Percentiles rank a stretch among this genome's conserved stretches.
Conservation (phyloP, 2,888 invertebrate species). For the Lamellibrachia columna region DNA sequence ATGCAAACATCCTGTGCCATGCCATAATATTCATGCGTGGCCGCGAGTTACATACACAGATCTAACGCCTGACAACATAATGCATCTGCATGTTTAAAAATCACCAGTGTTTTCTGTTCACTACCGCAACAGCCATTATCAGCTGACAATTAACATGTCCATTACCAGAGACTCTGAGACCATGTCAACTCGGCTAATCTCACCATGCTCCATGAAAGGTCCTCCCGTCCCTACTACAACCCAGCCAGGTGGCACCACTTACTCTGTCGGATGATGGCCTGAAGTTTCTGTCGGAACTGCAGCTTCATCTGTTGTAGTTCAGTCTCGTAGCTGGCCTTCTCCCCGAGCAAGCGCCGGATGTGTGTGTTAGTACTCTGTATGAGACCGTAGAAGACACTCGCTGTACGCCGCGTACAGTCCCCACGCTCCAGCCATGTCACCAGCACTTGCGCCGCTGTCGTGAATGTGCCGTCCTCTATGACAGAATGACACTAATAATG, state of each 20-base stretch:
- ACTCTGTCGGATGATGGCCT: slow-evolving; percentile 89
- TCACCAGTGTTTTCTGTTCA: neutral
- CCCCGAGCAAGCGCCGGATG: slow-evolving; percentile 83
- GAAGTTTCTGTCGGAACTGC: slow-evolving; percentile 84
- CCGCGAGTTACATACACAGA: neutral
- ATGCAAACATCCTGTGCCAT: neutral
- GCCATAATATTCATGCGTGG: neutral
- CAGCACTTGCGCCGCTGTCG: slow-evolving; percentile 85
- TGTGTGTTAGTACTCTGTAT: slow-evolving; percentile 91
- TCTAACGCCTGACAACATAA: neutral
- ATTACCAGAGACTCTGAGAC: neutral
- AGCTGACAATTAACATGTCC: neutral
- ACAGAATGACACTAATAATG: slow-evolving; percentile 24
- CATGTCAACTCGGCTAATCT: neutral
- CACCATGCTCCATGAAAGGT: slow-evolving; percentile 13
- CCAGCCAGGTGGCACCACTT: slow-evolving; percentile 71
- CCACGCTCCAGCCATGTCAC: slow-evolving; percentile 93
- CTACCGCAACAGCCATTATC: neutral
- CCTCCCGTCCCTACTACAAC: neutral
- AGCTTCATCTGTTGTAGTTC: slow-evolving; percentile 87
- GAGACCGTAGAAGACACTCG: slow-evolving; percentile 93
- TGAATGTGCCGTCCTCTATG: slow-evolving; percentile 80
- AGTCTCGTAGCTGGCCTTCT: slow-evolving; percentile 87
- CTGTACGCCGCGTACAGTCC: slow-evolving; percentile 90
- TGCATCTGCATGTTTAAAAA: neutral